These are phyloP conservation scores for Acinonyx jubatus DNA, from an alignment of 2,113 vertebrate species.

Conservation along the genomic window DNA sequence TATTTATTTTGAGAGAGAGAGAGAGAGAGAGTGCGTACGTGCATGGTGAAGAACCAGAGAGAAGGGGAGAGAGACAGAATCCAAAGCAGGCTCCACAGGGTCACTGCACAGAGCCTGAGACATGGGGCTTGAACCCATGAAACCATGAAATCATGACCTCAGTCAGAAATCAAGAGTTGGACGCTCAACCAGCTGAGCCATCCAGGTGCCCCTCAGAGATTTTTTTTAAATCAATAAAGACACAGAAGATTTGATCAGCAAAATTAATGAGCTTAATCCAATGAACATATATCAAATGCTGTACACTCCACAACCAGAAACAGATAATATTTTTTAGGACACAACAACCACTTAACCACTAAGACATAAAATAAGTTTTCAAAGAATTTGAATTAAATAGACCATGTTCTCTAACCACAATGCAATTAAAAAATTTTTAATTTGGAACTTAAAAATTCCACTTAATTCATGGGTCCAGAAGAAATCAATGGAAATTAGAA, in stretches of 20 bases:
- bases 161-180: no score
- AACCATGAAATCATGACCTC: no score
- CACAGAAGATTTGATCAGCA: not conserved
- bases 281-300: not conserved
- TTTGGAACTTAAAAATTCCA: not conserved
- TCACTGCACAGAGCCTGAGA: no score
- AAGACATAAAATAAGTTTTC: not conserved
- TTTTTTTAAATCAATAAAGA: not conserved
- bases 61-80: no score
- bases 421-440: not conserved
- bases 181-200: no score
- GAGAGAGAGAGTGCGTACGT: no score
- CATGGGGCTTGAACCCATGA: no score
- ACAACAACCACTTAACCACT: not conserved
- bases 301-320: not conserved
- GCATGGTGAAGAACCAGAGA: no score
- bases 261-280: not conserved
- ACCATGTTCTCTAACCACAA: not conserved
- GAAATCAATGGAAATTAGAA: conserved; percentile 24
- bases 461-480: not conserved
- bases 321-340: not conserved
- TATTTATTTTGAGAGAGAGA: no score
- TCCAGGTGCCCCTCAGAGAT: not conserved
- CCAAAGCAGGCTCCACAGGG: no score
- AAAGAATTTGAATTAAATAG: conserved; percentile 27